Base-by-base conservation (phyloP, 2,797 vertebrate species). In the Sebastes itinus region DNA sequence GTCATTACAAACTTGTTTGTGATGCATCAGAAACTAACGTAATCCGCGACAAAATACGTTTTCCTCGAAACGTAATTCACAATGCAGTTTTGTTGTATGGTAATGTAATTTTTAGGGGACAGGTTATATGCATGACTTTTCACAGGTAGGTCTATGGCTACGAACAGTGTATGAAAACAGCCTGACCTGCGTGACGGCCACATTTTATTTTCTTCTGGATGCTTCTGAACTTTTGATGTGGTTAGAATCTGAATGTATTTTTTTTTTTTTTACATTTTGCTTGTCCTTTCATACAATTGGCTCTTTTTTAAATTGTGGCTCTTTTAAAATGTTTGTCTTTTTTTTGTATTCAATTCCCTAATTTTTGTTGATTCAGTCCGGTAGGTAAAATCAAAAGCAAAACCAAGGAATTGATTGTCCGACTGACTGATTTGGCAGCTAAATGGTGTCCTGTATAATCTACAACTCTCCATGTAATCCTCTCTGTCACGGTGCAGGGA, bases 131-230 rank as follows among this genome's bases (percentile, higher is more conserved):
- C 38, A 42, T 42, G 38, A 6, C 14, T 42, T 42, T 42, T 42
- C 38, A 46, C 3, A 46, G 42, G 42, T 46, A 46, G 38, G 38
- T 1, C 38, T 42, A 42, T 2, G 1, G 28, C 9, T 61, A 33
- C 20, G 11, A 60, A 30, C 38, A 42, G 7, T 46, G 42, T 18
- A 18, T 18, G 42, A 46, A 42, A 42, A 16, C 38, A 16, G 38
- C 13, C 38, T 42, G 38, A 42, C 14, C 42, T 46, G 7, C 0
- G 7, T 4, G 14, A 61, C 0, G 5, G 60, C 0, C 10, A 33
- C 20, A 12, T 62, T 62, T 62, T 12, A 32, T 30, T 12, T 62
- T 33, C 16, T n/a, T 22, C 58, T 30, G 16, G 14, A 1, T 59
- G 0, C 64, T 60, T 58, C 5, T 22, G 11, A 55, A 6, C 5